Conservation (phyloP, 2,888 invertebrate genomes). For the Sussaba pulchella region DNA sequence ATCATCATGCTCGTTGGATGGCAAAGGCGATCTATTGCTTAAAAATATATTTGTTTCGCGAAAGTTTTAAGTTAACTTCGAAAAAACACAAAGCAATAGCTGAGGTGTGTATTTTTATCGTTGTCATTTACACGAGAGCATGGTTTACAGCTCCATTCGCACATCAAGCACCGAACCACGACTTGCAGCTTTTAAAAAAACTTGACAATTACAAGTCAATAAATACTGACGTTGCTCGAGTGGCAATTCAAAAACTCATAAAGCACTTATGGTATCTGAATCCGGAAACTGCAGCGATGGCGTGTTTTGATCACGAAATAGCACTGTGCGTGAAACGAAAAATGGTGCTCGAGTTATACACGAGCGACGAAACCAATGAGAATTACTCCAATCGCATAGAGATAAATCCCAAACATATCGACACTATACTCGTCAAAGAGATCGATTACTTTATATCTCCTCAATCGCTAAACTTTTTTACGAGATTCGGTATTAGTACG, state of each 20-base stretch:
- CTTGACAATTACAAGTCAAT: slow-evolving; percentile 46
- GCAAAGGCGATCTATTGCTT: slow-evolving; percentile 58
- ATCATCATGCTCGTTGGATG: slow-evolving; percentile 62
- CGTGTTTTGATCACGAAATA: slow-evolving; percentile 40
- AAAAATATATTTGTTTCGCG: slow-evolving; percentile 61
- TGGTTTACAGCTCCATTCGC: slow-evolving; percentile 52
- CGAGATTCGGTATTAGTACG: slow-evolving; percentile 32
- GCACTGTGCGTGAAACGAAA: slow-evolving; percentile 28
- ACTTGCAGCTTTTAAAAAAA: slow-evolving; percentile 52
- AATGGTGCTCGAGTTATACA: slow-evolving; percentile 27
- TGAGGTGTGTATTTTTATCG: slow-evolving; percentile 54
- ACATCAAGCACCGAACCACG: slow-evolving; percentile 47
- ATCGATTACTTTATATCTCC: slow-evolving; percentile 43
- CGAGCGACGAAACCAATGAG: slow-evolving; percentile 16
- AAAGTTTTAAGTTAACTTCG: slow-evolving; percentile 42
- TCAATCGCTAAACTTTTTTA: slow-evolving; percentile 40
- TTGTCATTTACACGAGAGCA: slow-evolving; percentile 49
- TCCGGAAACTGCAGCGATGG: slow-evolving; percentile 44
- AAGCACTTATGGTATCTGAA: slow-evolving; percentile 43
- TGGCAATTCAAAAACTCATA: slow-evolving; percentile 43
- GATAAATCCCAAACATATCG: slow-evolving; percentile 32
- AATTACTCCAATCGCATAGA: slow-evolving; percentile 33
- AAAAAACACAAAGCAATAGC: slow-evolving; percentile 35
- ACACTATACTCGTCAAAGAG: slow-evolving; percentile 18
- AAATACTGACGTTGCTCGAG: slow-evolving; percentile 41